phyloP scores from a whole-genome alignment of 2,888 invertebrate species.

The Rhimphoctona megacephalus region DNA sequence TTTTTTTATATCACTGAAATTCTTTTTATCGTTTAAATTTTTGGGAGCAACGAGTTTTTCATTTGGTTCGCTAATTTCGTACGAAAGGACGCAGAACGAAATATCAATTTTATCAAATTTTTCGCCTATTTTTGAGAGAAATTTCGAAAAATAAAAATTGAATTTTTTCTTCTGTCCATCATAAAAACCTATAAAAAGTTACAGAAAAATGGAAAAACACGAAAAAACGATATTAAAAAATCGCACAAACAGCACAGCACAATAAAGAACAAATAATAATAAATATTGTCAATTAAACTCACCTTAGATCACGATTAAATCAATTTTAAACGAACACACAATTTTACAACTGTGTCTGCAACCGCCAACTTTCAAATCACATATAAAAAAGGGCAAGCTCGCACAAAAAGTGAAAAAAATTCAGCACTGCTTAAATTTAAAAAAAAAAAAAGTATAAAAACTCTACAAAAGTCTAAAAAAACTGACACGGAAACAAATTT shows the following conservation, averaged over 20 bases:
- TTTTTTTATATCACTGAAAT: too few relatives aligned
- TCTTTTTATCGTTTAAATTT: too few relatives aligned
- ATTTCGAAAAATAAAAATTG: too few relatives aligned
- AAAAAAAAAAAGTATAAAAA: neutral
- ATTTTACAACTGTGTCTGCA: neutral
- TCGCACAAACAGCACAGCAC: neutral
- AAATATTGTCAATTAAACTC: neutral
- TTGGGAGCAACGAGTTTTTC: too few relatives aligned
- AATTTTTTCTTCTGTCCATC: neutral
- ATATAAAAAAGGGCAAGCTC: neutral
- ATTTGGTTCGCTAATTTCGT: too few relatives aligned
- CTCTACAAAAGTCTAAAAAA: neutral
- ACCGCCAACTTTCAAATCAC: neutral
- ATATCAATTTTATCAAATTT: too few relatives aligned
- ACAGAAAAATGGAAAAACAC: neutral
- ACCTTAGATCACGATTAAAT: neutral
- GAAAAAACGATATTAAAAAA: neutral
- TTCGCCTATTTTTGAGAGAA: too few relatives aligned
- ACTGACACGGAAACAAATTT: neutral
- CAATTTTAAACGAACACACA: neutral
- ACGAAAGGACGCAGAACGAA: too few relatives aligned
- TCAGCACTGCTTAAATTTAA: neutral
- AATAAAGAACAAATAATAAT: neutral
- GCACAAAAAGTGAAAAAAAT: neutral
- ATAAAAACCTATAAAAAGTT: neutral